Percentiles rank a stretch among this genome's conserved stretches.
Evolutionary conservation across 2,113 vertebrate species (phyloP).

Genomic region (Lophochroa leadbeateri): DNA sequence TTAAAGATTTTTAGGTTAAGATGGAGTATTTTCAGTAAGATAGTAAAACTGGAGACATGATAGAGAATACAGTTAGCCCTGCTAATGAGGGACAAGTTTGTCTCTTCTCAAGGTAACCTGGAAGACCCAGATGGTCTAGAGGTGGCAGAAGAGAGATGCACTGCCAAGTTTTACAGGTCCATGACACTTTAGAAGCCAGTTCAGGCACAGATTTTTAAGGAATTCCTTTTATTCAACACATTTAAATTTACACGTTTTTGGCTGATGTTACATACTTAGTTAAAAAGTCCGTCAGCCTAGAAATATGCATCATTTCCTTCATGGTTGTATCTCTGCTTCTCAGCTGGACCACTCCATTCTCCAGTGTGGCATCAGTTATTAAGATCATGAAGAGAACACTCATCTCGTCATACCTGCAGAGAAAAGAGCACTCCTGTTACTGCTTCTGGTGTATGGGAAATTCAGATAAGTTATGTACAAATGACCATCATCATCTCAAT

Average conservation of each 20-base stretch:
- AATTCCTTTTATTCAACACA: constrained; percentile 62
- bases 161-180: not conserved
- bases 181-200: fast-evolving
- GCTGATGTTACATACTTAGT: constrained; percentile 84
- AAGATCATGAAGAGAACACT: constrained; percentile 88
- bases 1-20: not conserved
- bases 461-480: not conserved
- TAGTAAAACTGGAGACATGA: not conserved
- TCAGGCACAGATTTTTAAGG: not conserved
- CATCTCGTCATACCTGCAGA: constrained; percentile 94
- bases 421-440: not conserved
- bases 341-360: constrained; percentile 89
- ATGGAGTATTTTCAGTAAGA: not conserved
- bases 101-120: not conserved
- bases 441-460: not conserved
- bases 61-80: not conserved
- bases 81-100: not conserved
- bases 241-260: constrained; percentile 63
- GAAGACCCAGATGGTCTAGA: not conserved
- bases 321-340: constrained; percentile 91
- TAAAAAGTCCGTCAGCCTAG: constrained; percentile 86
- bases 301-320: constrained; percentile 93
- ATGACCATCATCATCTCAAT: not conserved
- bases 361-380: constrained; percentile 85
- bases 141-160: not conserved